A percentile compares a stretch with the other conserved stretches of the same genome.
These are phyloP conservation scores for Huso huso DNA, from an alignment of 2,797 vertebrate genomes.

Conservation along the genomic window DNA sequence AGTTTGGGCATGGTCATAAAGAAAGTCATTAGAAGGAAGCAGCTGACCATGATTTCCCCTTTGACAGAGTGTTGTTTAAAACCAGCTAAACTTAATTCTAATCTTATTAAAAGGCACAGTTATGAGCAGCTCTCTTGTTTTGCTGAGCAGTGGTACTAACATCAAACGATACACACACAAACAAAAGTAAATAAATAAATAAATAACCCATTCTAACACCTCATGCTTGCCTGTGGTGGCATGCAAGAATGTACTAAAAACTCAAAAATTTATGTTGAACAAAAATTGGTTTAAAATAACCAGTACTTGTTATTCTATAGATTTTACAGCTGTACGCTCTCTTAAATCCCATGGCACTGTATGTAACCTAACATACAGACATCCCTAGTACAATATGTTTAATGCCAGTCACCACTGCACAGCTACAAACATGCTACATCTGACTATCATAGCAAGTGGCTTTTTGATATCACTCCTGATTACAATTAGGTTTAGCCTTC, in stretches of 20 bases:
- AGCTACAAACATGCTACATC: constrained; percentile 40
- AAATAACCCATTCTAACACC: too few species aligned
- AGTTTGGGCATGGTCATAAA: constrained; percentile 29
- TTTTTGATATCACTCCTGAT: constrained; percentile 38
- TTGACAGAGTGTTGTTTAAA: constrained; percentile 33
- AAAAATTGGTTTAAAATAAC: too few species aligned
- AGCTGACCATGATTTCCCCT: not conserved
- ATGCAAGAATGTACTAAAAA: too few species aligned
- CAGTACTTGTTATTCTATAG: too few species aligned
- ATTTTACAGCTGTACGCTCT: too few species aligned
- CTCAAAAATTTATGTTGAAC: too few species aligned
- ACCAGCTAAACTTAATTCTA: constrained; percentile 42
- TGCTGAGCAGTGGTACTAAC: constrained; percentile 48
- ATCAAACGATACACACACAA: constrained; percentile 12
- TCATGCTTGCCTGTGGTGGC: too few species aligned
- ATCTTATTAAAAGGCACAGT: constrained; percentile 35
- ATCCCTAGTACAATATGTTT: too few species aligned
- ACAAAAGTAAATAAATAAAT: too few species aligned
- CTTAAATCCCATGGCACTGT: too few species aligned
- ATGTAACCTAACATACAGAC: too few species aligned
- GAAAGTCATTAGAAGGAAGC: constrained; percentile 18
- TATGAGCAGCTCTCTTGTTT: constrained; percentile 41
- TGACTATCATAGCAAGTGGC: constrained; percentile 38
- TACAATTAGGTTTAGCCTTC: constrained; percentile 57
- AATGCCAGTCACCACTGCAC: constrained; percentile 28